Conservation (phyloP, 2,888 invertebrate genomes). For the Helleia helle region DNA sequence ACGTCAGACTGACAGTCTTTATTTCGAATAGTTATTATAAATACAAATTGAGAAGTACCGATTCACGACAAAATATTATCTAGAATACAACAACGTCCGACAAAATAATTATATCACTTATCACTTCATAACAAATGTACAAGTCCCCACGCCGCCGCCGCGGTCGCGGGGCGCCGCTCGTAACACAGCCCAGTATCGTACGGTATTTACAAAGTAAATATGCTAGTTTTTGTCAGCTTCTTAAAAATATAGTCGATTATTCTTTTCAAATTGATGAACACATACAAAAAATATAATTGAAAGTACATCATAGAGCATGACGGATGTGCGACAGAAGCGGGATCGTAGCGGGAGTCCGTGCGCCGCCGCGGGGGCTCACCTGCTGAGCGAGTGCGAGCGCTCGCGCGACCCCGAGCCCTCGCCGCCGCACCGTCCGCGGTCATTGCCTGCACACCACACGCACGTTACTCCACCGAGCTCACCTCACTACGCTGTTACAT, state of each 20-base stretch:
- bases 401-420: constrained; percentile 46
- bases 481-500: neutral
- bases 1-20: constrained; percentile 65
- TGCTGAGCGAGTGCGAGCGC: constrained; percentile 78
- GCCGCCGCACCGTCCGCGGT: constrained; percentile 52
- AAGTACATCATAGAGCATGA: neutral
- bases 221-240: constrained; percentile 1
- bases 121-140: constrained; percentile 63
- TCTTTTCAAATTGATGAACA: constrained; percentile 4
- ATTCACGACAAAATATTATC: constrained; percentile 70
- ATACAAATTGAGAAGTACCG: constrained; percentile 73
- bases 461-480: constrained; percentile 11
- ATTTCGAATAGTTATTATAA: constrained; percentile 67
- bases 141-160: constrained; percentile 25
- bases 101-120: constrained; percentile 63
- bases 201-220: constrained; percentile 4
- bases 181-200: constrained; percentile 1
- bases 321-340: neutral
- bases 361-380: constrained; percentile 63
- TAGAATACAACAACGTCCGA: constrained; percentile 63
- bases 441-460: constrained; percentile 50
- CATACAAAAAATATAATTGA: neutral
- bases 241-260: constrained; percentile 6
- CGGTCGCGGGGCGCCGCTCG: constrained; percentile 15
- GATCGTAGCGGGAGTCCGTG: constrained; percentile 14